Percentiles rank a stretch among this genome's conserved stretches.
These are phyloP conservation scores for Drosophila cognata DNA, from an alignment of 2,888 invertebrate species.

Conservation along the genomic window DNA sequence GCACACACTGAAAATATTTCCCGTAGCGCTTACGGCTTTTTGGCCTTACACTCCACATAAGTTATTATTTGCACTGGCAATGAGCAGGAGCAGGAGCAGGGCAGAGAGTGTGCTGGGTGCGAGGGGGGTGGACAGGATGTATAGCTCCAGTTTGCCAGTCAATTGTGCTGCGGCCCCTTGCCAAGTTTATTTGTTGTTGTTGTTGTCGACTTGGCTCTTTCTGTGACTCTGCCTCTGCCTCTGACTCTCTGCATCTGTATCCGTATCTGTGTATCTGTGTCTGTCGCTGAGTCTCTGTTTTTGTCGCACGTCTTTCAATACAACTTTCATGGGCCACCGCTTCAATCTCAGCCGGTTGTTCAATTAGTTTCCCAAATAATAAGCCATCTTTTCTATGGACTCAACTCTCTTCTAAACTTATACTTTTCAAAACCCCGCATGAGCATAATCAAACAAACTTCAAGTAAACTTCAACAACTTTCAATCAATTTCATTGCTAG, in stretches of 20 bases:
- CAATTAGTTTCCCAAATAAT: constrained; percentile 19
- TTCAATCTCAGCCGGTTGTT: constrained; percentile 32
- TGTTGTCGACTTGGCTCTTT: constrained; percentile 51
- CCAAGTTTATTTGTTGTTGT: constrained; percentile 30
- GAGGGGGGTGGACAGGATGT: constrained; percentile 45
- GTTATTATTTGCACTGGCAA: constrained; percentile 76
- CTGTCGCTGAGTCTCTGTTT: constrained; percentile 41
- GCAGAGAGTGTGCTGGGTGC: not conserved
- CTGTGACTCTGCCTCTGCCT: constrained; percentile 15
- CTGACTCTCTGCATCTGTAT: constrained; percentile 14
- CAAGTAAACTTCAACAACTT: not conserved
- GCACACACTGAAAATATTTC: constrained; percentile 70
- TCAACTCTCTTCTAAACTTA: not conserved
- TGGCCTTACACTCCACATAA: constrained; percentile 74
- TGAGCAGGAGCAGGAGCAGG: constrained; percentile 54
- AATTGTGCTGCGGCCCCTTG: constrained; percentile 62
- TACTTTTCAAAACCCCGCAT: not conserved
- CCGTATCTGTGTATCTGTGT: constrained; percentile 5
- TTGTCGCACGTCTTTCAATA: constrained; percentile 60
- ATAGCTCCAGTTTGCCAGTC: constrained; percentile 72
- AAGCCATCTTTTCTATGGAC: not conserved
- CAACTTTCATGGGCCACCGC: constrained; percentile 59
- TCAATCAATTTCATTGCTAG: too few species aligned
- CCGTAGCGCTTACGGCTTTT: constrained; percentile 69
- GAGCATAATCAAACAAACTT: not conserved